phyloP scores from a whole-genome alignment of 37 sponge, comb jelly and placozoan species.

The Spongilla lacustris region DNA sequence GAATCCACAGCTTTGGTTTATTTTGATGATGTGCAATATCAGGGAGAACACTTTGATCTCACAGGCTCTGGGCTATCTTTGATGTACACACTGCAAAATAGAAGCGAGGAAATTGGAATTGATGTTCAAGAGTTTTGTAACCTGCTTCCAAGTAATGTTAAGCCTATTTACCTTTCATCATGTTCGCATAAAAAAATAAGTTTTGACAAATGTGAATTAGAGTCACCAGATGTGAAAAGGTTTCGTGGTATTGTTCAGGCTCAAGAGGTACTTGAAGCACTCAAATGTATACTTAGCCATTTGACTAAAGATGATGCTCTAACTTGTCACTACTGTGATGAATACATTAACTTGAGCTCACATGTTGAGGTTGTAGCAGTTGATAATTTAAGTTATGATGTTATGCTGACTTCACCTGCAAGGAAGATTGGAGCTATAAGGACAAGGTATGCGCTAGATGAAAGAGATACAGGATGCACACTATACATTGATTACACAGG shows the following conservation, averaged over 20 bases:
- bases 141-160: not conserved
- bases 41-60: not conserved
- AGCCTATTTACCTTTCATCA: not conserved
- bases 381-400: not conserved
- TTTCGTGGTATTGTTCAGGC: not conserved
- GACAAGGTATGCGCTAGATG: not conserved
- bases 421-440: not conserved
- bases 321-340: not conserved
- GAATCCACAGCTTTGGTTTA: not conserved
- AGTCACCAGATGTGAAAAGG: not conserved
- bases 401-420: not conserved
- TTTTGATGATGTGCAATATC: not conserved
- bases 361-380: conserved; percentile 1
- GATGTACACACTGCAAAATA: no score
- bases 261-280: not conserved
- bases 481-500: not conserved
- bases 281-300: not conserved
- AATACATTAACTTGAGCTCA: not conserved
- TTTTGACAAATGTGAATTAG: not conserved
- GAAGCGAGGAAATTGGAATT: not conserved
- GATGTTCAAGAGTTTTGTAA: not conserved
- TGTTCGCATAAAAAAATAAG: not conserved
- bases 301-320: not conserved
- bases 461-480: not conserved
- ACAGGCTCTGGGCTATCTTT: not conserved